phyloP scores from a whole-genome alignment of 2,797 vertebrate genomes.

The Amblyopsis hoosieri region DNA sequence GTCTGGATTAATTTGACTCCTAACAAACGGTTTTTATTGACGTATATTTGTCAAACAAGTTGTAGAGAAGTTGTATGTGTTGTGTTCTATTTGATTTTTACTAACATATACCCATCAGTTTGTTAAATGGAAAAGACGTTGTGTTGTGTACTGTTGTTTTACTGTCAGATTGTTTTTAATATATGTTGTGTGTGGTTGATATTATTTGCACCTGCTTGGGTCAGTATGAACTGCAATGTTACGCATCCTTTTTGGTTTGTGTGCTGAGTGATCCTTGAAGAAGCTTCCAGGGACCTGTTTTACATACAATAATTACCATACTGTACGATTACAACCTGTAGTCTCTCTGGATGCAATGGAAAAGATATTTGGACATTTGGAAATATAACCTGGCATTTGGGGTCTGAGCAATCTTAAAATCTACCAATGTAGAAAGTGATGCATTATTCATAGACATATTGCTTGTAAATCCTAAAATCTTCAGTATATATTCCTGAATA shows the following conservation, averaged over 20 bases:
- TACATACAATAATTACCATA: constrained; percentile 4
- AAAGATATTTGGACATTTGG: neutral
- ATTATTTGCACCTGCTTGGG: neutral
- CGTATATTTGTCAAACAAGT: neutral
- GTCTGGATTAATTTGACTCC: constrained; percentile 40
- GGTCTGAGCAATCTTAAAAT: neutral
- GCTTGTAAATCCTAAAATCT: too few relatives aligned
- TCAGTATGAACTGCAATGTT: neutral
- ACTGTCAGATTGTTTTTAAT: constrained; percentile 16
- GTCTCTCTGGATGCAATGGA: neutral
- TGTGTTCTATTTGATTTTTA: constrained; percentile 15
- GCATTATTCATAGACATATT: neutral
- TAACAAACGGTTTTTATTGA: constrained; percentile 43
- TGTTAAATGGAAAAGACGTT: constrained; percentile 15
- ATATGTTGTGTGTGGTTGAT: neutral
- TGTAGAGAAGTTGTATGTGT: neutral
- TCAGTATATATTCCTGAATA: neutral
- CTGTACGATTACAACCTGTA: too few relatives aligned
- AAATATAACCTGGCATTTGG: neutral
- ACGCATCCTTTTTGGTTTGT: constrained; percentile 45
- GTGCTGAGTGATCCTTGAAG: constrained; percentile 57
- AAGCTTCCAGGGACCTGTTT: constrained; percentile 85
- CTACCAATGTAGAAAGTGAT: too few relatives aligned
- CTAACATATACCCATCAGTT: neutral
- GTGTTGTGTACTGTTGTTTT: constrained; percentile 42